These are phyloP conservation scores for Drosophila nigromelanica DNA, from an alignment of 1,140 invertebrate genomes.

Conservation along the genomic window DNA sequence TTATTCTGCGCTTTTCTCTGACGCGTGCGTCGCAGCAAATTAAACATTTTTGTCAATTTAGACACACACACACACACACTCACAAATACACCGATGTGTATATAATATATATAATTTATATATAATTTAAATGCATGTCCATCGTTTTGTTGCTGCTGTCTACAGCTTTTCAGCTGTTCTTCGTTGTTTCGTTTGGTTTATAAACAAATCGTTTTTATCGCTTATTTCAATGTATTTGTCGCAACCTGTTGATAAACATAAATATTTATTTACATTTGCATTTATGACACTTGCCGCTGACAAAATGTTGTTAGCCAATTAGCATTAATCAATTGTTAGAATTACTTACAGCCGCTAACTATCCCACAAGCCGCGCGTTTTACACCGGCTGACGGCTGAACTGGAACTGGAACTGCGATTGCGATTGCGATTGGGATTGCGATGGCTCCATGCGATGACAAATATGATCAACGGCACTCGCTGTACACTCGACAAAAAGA, in stretches of 20 bases:
- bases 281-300: slow-evolving; percentile 15
- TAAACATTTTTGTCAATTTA: slow-evolving; percentile 59
- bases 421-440: slow-evolving; percentile 26
- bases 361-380: slow-evolving; percentile 22
- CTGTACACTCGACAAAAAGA: slow-evolving; percentile 58
- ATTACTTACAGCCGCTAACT: slow-evolving; percentile 34
- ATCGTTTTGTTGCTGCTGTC: slow-evolving; percentile 21
- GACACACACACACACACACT: slow-evolving; percentile 6
- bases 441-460: slow-evolving; percentile 46
- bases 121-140: slow-evolving; percentile 39
- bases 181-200: slow-evolving; percentile 52
- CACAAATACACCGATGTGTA: not conserved
- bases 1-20: slow-evolving; percentile 63
- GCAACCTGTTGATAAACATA: slow-evolving; percentile 62
- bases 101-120: slow-evolving; percentile 2
- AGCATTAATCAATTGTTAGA: slow-evolving; percentile 23
- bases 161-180: slow-evolving; percentile 36
- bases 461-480: slow-evolving; percentile 54
- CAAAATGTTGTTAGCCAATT: slow-evolving; percentile 8
- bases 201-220: slow-evolving; percentile 74
- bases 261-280: slow-evolving; percentile 46
- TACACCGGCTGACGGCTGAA: slow-evolving; percentile 61
- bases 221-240: slow-evolving; percentile 31
- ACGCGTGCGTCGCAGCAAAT: slow-evolving; percentile 72
- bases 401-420: slow-evolving; percentile 60